phyloP scores from a whole-genome alignment of 2,113 vertebrate species.

The Xenopus tropicalis region DNA sequence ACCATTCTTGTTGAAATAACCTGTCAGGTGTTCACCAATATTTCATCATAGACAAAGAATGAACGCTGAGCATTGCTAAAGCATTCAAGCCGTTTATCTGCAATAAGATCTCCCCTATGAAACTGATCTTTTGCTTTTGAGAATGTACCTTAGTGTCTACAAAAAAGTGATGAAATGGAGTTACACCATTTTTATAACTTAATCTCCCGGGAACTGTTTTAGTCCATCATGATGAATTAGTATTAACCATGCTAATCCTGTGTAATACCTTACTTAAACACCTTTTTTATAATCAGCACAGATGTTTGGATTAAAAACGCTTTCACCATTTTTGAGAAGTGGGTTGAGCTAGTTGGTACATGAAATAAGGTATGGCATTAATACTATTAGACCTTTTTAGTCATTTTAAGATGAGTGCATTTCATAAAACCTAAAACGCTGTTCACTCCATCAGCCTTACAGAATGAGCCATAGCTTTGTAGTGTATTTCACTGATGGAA shows the following conservation, averaged over 20 bases:
- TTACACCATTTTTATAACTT: constrained; percentile 32
- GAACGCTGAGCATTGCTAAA: constrained; percentile 36
- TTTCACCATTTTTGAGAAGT: neutral
- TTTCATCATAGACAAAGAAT: constrained; percentile 36
- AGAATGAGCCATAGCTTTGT: neutral
- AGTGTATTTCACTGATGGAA: neutral
- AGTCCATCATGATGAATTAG: constrained; percentile 34
- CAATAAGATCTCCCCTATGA: constrained; percentile 43
- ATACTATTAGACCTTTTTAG: neutral
- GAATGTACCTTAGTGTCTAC: constrained; percentile 31
- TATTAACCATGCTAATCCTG: constrained; percentile 29
- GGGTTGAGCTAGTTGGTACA: neutral
- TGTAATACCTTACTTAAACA: constrained; percentile 36
- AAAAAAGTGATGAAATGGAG: constrained; percentile 38
- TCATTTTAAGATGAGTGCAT: neutral
- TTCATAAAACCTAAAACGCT: neutral
- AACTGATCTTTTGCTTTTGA: constrained; percentile 40
- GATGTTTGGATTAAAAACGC: constrained; percentile 21
- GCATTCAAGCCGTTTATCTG: constrained; percentile 42
- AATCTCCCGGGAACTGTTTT: constrained; percentile 25
- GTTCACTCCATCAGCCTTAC: neutral
- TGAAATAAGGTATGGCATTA: neutral
- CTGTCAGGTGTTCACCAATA: constrained; percentile 35
- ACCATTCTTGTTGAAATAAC: constrained; percentile 37
- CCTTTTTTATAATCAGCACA: constrained; percentile 17